Conservation (phyloP, 2,888 invertebrate species). For the Zeuzera pyrina region DNA sequence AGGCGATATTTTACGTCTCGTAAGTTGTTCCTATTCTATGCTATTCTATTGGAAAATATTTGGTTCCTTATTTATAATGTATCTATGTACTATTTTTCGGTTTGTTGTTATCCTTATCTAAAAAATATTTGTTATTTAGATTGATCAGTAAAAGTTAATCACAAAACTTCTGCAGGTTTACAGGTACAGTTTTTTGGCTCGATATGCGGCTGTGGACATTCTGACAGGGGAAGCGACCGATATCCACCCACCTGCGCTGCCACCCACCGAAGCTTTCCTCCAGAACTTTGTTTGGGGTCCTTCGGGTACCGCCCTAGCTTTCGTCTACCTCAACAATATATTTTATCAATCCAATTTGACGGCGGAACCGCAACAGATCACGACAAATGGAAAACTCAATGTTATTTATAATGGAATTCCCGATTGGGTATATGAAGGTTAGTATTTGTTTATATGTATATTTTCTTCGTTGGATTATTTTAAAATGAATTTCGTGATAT, state of each 20-base stretch:
- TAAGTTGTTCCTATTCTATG: too few species aligned
- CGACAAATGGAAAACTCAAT: slow-evolving; percentile 73
- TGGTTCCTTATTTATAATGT: too few species aligned
- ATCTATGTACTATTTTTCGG: too few species aligned
- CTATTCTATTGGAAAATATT: too few species aligned
- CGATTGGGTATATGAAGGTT: slow-evolving; percentile 97
- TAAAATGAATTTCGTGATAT: too few species aligned
- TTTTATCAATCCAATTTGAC: slow-evolving; percentile 77
- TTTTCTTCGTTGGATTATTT: too few species aligned
- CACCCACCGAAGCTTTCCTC: slow-evolving; percentile 54
- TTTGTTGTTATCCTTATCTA: too few species aligned
- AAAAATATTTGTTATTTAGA: too few species aligned
- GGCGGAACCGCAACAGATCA: slow-evolving; percentile 68
- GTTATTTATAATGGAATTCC: slow-evolving; percentile 88
- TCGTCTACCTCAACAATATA: slow-evolving; percentile 82
- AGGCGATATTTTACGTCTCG: too few species aligned
- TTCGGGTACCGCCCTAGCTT: slow-evolving; percentile 78
- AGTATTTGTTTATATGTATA: slow-evolving; percentile 20
- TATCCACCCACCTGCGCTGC: slow-evolving; percentile 35
- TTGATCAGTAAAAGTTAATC: not conserved
- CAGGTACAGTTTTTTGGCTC: slow-evolving; percentile 84
- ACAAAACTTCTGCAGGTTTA: slow-evolving; percentile 73
- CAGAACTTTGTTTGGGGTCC: slow-evolving; percentile 88
- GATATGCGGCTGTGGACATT: slow-evolving; percentile 80
- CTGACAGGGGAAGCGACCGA: slow-evolving; percentile 50